Evolutionary conservation across 2,888 invertebrate genomes (phyloP), one percentile per base, ranked within the genome.

Genomic region (Zootermopsis nevadensis): DNA sequence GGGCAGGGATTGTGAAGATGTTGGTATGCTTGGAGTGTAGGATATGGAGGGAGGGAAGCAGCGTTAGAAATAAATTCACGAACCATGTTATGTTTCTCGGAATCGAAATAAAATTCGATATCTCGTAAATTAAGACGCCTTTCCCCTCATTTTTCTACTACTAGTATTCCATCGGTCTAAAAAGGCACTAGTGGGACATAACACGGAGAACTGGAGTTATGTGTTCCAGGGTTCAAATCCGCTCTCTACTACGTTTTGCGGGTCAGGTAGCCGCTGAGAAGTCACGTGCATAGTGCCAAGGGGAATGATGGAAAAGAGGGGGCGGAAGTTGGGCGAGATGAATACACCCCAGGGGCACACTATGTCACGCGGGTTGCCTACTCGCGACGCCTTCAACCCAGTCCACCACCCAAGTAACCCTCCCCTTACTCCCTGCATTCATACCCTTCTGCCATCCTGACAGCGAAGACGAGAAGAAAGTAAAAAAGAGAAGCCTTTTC

Each of bases 271-370:
- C 55, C 6, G 60, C 38, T 60, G 60, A 27, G 60, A 38, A 80
- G 74, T 74, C 74, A 74, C 74, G 38, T 38, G 74, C 74, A 69
- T 72, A 30, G 31, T 66, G 81, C 48, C 81, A 33, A 33, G 8
- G 81, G 69, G 27, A 72, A 67, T 69, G 82, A 77, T 48, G 42
- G 82, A 80, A 35, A 72, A 81, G 69, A 72, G 35, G 82, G 48
- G 53, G 38, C 42, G 66, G 77, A 60, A 77, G 66, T 66, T 38
- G 69, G 55, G 55, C 38, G 80, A 83, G 77, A 83, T 77, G 81
- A 81, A 83, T 81, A 83, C 81, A 81, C 83, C 83, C 83, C 81
- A 35, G 83, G 83, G 83, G 83, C 83, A 53, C 80, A 72, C 80
- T 83, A 80, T 83, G 83, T 83, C 83, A 83, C 83, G 80, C 83